Evolutionary conservation across 2,888 invertebrate species (phyloP), one percentile per base, ranked within the genome.

Genomic region (Drosophila koepferae): DNA sequence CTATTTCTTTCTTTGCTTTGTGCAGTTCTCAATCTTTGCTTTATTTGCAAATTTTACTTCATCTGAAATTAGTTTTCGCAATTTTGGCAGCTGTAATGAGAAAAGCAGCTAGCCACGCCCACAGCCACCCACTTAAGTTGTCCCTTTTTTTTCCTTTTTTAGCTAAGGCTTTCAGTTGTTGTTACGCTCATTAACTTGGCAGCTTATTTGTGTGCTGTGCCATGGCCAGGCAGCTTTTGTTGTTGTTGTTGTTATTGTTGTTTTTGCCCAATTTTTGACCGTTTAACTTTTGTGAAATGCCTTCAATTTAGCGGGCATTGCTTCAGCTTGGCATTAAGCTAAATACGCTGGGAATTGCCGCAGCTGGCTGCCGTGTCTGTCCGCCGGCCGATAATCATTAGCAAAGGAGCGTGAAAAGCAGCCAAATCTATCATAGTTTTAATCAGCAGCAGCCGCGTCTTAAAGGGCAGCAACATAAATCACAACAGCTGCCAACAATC

Each of bases 1-100:
- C 6, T 4, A 23, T 23, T 23, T 23, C 23, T 23, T 23, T 23
- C 3, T 4, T 38, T 14, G 14, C 38, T 38, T 38, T 38, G 14
- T 43, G 38, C 23, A 28, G 36, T 48, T 68, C 48, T 51, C 60
- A 66, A 63, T 51, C 58, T 62, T 60, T 60, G 63, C 49, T 66
- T 70, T 80, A 70, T 74, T 81, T 74, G 58, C 67, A 72, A 74
- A 65, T 73, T 68, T 74, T 38, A 49, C 64, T 53, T 68, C 68
- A 85, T 87, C 77, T 69, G 55, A 84, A 84, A 86, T 86, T 86
- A 88, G 81, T 82, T 83, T 86, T 82, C 66, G 78, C 87, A 74
- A 77, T 81, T 84, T 76, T 68, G 51, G 71, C 63, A 64, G 43
- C 28, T 61, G 14, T 28, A 9, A 68, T 74, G 59, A 60, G 48